phyloP scores from a whole-genome alignment of 30 jellyfish, hydroid and myxozoan species.

The Sanderia malayensis region DNA sequence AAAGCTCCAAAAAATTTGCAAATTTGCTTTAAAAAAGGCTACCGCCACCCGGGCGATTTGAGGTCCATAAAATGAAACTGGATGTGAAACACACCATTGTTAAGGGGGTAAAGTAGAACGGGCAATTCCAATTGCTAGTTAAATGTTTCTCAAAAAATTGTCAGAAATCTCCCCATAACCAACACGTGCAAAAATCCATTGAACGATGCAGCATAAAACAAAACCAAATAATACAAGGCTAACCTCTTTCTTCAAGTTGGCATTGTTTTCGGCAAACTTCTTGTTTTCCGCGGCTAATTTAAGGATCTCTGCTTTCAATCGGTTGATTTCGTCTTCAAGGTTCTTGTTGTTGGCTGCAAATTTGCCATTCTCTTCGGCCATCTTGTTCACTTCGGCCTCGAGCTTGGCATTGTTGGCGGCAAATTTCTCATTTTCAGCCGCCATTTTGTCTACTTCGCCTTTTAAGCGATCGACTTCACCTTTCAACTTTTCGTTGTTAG shows the following conservation, averaged over 20 bases:
- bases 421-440: constrained; percentile 78
- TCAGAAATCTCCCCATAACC: too few species aligned
- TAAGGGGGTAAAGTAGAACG: too few species aligned
- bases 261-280: constrained; percentile 89
- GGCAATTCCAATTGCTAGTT: too few species aligned
- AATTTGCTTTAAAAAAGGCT: too few species aligned
- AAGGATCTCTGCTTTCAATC: constrained; percentile 72
- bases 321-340: constrained; percentile 63
- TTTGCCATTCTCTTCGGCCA: constrained; percentile 71
- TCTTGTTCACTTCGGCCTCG: constrained; percentile 63
- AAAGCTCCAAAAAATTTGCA: too few species aligned
- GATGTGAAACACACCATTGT: too few species aligned
- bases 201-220: background rate
- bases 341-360: constrained; percentile 81
- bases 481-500: constrained; percentile 60
- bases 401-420: constrained; percentile 68
- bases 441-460: constrained; percentile 71
- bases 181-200: background rate
- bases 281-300: constrained; percentile 78
- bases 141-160: too few species aligned
- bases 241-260: constrained; percentile 75
- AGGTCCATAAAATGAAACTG: too few species aligned
- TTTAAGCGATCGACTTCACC: constrained; percentile 60
- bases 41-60: too few species aligned
- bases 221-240: background rate